Percentiles rank a stretch among this genome's conserved stretches.
Conservation (phyloP, 2,888 invertebrate genomes). For the Tipula confusa region DNA sequence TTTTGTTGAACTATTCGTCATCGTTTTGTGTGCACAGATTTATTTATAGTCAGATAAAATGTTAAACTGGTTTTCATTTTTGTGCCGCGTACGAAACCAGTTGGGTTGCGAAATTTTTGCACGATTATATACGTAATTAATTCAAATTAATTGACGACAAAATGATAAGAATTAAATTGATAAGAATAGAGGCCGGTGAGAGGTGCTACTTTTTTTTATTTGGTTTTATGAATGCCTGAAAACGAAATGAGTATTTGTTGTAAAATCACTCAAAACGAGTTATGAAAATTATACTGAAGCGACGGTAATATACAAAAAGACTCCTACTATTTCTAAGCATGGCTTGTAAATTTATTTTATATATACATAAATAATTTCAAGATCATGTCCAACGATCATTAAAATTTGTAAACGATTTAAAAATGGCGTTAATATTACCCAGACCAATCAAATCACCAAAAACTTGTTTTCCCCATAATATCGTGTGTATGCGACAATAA, state of each 20-base stretch:
- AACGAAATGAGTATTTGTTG: background rate
- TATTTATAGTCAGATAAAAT: background rate
- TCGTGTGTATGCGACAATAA: background rate
- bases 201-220: background rate
- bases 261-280: background rate
- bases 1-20: background rate
- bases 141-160: conserved; percentile 20
- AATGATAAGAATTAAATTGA: background rate
- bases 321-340: too few species aligned
- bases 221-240: background rate
- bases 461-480: background rate
- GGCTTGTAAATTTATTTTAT: background rate
- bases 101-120: background rate
- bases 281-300: background rate
- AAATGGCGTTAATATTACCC: background rate
- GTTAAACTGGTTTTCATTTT: background rate
- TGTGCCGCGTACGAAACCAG: background rate
- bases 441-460: background rate
- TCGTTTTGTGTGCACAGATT: background rate
- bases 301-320: too few species aligned
- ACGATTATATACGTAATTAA: conserved; percentile 7
- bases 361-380: background rate
- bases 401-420: conserved; percentile 7
- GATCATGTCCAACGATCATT: background rate
- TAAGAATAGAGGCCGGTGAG: background rate